A percentile compares a stretch with the other conserved stretches of the same genome.
Evolutionary conservation across 2,797 vertebrate genomes (phyloP).

Genomic region (Urophycis tenuis): DNA sequence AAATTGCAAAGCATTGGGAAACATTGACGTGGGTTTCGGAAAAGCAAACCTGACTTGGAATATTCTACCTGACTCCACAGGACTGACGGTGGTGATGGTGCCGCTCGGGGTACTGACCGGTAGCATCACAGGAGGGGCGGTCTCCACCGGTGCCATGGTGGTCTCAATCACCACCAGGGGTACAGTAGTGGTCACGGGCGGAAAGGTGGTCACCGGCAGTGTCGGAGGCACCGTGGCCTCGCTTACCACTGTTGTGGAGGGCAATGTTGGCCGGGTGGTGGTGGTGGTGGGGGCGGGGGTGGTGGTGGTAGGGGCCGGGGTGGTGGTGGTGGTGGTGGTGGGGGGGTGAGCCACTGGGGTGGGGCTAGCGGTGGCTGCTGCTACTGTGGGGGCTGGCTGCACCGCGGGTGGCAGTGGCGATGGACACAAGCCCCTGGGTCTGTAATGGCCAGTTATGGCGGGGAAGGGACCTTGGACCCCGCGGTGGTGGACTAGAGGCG

Average conservation of each 20-base stretch:
- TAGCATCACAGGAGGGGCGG: constrained; percentile 53
- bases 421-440: constrained; percentile 47
- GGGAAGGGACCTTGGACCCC: constrained; percentile 40
- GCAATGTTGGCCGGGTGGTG: constrained; percentile 25
- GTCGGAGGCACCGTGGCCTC: constrained; percentile 25
- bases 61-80: constrained; percentile 72
- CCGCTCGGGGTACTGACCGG: constrained; percentile 72
- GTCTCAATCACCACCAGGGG: constrained; percentile 29
- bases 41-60: constrained; percentile 59
- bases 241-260: constrained; percentile 24
- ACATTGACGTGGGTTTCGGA: constrained; percentile 26
- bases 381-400: constrained; percentile 30
- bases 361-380: constrained; percentile 15
- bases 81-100: constrained; percentile 63
- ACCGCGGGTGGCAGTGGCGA: constrained; percentile 21
- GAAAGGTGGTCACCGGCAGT: constrained; percentile 36
- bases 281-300: too few relatives aligned
- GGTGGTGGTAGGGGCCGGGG: too few relatives aligned
- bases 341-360: constrained; percentile 35
- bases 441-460: constrained; percentile 31
- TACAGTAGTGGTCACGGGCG: constrained; percentile 31
- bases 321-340: too few relatives aligned
- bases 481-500: constrained; percentile 48
- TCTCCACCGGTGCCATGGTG: constrained; percentile 44
- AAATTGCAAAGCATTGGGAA: constrained; percentile 35